These are phyloP conservation scores for Sphenodon punctatus DNA, from an alignment of 2,797 vertebrate species.

Conservation along the genomic window DNA sequence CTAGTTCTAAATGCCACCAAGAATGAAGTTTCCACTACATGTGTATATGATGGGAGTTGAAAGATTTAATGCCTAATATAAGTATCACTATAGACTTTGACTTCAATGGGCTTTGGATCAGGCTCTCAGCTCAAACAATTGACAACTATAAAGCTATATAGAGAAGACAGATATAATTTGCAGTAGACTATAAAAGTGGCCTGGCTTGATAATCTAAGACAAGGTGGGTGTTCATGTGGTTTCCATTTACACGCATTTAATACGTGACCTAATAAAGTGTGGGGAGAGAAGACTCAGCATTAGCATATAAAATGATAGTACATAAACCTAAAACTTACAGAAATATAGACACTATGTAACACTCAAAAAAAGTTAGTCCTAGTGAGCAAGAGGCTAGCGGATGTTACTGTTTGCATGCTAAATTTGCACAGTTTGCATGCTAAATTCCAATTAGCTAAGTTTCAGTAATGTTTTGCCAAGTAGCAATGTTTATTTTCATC, in stretches of 20 bases:
- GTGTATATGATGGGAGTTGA: not conserved
- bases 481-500: conserved; percentile 72
- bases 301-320: conserved; percentile 36
- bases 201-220: not conserved
- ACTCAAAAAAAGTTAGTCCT: conserved; percentile 62
- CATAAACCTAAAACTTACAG: not conserved
- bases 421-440: conserved; percentile 81
- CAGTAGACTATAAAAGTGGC: not conserved
- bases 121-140: not conserved
- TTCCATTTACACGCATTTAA: not conserved
- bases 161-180: not conserved
- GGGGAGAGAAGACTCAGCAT: not conserved
- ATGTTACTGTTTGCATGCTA: conserved; percentile 86
- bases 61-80: not conserved
- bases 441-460: conserved; percentile 84
- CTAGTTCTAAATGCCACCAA: not conserved
- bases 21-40: not conserved
- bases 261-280: not conserved
- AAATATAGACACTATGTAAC: conserved; percentile 22
- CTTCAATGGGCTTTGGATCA: not conserved
- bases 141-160: not conserved
- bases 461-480: conserved; percentile 76
- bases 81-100: not conserved
- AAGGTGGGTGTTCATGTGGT: not conserved
- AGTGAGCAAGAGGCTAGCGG: conserved; percentile 81